Conservation (phyloP, 2,888 invertebrate species). For the Hanleya hanleyi region DNA sequence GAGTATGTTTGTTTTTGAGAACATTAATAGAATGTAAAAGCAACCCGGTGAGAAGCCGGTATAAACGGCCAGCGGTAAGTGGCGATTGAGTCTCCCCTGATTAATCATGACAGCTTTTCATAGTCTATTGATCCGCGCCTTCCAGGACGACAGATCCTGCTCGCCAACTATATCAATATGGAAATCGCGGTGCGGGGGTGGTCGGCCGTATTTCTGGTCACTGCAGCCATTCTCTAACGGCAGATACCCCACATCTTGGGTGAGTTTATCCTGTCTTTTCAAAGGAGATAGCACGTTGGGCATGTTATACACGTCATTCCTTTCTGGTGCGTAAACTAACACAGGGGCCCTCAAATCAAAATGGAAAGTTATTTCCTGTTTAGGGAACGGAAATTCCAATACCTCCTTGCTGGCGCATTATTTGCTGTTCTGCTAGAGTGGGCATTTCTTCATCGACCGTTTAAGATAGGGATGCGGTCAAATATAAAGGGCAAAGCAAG, state of each 20-base stretch:
- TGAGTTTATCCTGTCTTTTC: neutral
- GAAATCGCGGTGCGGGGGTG: neutral
- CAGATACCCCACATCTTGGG: neutral
- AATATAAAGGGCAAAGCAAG: no score
- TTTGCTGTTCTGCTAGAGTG: neutral
- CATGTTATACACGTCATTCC: neutral
- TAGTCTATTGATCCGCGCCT: neutral
- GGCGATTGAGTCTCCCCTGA: no score
- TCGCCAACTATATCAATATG: neutral
- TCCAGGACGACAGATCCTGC: slow-evolving; percentile 5
- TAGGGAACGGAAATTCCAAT: neutral
- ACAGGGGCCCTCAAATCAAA: neutral
- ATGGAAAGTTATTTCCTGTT: slow-evolving; percentile 12
- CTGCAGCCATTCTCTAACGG: no score
- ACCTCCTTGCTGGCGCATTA: neutral
- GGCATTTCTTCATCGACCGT: neutral
- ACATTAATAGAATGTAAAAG: no score
- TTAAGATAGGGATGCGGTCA: no score
- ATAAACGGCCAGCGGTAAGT: no score
- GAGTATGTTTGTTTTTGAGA: no score
- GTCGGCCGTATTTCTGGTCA: no score
- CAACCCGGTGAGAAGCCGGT: no score
- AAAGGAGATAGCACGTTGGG: neutral
- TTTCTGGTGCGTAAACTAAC: slow-evolving; percentile 1
- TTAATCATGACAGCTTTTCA: neutral